Evolutionary conservation across 1,140 invertebrate genomes (phyloP).

Genomic region (Subanguina moxae): DNA sequence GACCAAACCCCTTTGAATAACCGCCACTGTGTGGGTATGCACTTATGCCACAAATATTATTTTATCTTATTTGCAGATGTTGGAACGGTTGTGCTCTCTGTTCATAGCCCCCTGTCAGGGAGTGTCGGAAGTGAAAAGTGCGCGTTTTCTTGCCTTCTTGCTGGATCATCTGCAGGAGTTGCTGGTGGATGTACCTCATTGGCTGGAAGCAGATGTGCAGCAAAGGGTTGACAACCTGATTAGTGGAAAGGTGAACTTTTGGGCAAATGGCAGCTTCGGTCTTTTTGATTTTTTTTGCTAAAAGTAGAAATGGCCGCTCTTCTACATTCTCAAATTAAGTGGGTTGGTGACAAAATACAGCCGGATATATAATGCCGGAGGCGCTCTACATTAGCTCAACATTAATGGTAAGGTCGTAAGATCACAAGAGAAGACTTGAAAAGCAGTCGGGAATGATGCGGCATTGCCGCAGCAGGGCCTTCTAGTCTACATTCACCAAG

Average conservation of each 20-base stretch:
- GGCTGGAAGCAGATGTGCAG: constrained; percentile 12
- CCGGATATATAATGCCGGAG: too few relatives aligned
- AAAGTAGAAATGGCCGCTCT: too few relatives aligned
- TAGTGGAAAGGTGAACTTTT: neutral
- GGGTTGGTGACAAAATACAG: too few relatives aligned
- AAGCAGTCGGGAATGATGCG: too few relatives aligned
- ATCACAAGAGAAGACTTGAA: too few relatives aligned
- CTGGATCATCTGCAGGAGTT: constrained; percentile 11
- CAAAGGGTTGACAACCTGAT: constrained; percentile 10
- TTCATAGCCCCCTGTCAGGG: neutral
- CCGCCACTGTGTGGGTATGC: constrained; percentile 3
- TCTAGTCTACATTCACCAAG: too few relatives aligned
- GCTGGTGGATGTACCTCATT: neutral
- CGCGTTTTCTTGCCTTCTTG: constrained; percentile 7
- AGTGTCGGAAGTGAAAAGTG: neutral
- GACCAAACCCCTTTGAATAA: neutral
- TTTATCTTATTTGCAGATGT: neutral
- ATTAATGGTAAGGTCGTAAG: too few relatives aligned
- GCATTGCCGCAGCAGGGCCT: too few relatives aligned
- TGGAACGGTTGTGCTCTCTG: neutral
- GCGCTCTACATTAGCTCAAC: too few relatives aligned
- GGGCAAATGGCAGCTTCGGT: too few relatives aligned
- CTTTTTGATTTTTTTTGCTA: too few relatives aligned
- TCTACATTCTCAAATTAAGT: too few relatives aligned
- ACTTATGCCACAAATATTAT: neutral